These are phyloP conservation scores for Pardalotus punctatus DNA, from an alignment of 2,113 vertebrate genomes.

Conservation along the genomic window DNA sequence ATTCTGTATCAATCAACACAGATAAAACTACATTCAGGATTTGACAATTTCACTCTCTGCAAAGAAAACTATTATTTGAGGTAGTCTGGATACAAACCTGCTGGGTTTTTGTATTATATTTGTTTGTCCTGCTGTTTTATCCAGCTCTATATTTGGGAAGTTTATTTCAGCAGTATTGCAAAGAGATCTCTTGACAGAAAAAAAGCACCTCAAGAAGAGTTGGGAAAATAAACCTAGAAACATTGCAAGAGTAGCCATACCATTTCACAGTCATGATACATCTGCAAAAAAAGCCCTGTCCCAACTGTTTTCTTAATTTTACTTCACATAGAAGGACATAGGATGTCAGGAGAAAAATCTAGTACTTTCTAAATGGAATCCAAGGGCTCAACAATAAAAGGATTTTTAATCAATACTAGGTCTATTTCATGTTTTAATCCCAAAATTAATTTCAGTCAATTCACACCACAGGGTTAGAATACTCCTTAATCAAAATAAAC, in stretches of 20 bases:
- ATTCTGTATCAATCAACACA: not conserved
- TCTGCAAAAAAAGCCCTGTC: not conserved
- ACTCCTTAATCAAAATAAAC: not conserved
- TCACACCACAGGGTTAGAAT: not conserved
- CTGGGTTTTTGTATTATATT: not conserved
- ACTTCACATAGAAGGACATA: not conserved
- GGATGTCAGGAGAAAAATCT: not conserved
- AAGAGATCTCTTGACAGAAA: not conserved
- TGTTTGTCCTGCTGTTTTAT: not conserved
- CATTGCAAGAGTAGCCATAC: not conserved
- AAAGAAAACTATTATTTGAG: not conserved
- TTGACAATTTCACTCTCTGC: not conserved
- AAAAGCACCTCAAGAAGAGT: not conserved
- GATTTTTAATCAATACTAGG: not conserved
- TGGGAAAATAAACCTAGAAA: not conserved
- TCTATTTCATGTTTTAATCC: not conserved
- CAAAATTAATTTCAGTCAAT: not conserved
- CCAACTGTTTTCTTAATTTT: not conserved
- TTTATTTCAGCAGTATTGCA: not conserved
- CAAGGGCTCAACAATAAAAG: not conserved
- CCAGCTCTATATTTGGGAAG: not conserved
- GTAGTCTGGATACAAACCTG: not conserved
- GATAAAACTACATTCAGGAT: not conserved
- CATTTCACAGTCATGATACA: not conserved
- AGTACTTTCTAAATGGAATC: not conserved